These are phyloP conservation scores for Picus viridis DNA, from an alignment of 2,797 vertebrate species.

Conservation along the genomic window DNA sequence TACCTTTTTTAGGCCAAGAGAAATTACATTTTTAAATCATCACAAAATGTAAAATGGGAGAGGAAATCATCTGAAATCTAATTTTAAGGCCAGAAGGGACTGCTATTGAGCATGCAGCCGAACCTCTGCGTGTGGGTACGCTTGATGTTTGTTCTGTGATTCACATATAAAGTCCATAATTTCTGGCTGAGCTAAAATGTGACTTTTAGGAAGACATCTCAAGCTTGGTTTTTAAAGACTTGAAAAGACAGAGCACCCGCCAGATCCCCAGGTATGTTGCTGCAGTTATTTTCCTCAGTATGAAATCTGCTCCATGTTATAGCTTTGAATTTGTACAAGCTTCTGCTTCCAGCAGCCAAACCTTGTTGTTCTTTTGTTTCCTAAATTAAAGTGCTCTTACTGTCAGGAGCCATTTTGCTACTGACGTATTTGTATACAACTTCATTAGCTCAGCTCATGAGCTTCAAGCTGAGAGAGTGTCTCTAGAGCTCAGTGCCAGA, in stretches of 20 bases:
- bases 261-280: not conserved
- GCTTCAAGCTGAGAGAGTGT: not conserved
- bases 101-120: not conserved
- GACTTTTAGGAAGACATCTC: not conserved
- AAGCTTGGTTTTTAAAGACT: not conserved
- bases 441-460: not conserved
- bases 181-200: not conserved
- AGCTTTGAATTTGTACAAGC: not conserved
- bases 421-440: not conserved
- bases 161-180: not conserved
- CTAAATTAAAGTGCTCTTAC: not conserved
- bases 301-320: not conserved
- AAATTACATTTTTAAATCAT: slow-evolving; percentile 4
- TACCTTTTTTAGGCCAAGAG: not conserved
- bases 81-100: not conserved
- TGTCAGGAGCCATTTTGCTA: not conserved
- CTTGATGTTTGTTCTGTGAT: not conserved
- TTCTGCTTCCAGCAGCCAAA: not conserved
- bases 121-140: accelerated
- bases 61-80: not conserved
- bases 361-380: not conserved
- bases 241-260: not conserved
- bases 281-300: not conserved
- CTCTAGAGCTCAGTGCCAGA: accelerated
- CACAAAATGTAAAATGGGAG: not conserved